These are phyloP conservation scores for Prorops nasuta DNA, from an alignment of 1,140 invertebrate species.

Conservation along the genomic window DNA sequence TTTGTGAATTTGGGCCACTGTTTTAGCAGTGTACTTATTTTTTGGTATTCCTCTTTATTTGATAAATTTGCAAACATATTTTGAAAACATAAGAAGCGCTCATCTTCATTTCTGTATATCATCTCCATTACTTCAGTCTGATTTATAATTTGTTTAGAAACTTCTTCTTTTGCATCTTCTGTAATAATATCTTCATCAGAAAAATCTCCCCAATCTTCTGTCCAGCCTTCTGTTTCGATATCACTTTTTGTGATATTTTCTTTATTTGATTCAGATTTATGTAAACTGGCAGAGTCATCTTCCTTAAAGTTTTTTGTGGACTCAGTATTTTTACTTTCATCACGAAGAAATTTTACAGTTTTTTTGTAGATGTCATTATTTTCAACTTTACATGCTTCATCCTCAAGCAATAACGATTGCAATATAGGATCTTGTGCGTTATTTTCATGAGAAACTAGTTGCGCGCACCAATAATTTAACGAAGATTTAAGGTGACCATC, in stretches of 20 bases:
- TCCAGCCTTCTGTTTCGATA: constrained; percentile 31
- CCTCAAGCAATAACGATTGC: not conserved
- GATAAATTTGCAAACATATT: constrained; percentile 29
- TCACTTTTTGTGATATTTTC: constrained; percentile 7
- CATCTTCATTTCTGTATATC: constrained; percentile 34
- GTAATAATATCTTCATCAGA: constrained; percentile 28
- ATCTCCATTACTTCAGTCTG: not conserved
- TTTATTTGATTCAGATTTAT: constrained; percentile 5
- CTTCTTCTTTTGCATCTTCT: constrained; percentile 7
- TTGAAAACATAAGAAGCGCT: constrained; percentile 37
- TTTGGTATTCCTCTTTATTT: constrained; percentile 32
- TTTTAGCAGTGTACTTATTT: constrained; percentile 35
- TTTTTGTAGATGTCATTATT: not conserved
- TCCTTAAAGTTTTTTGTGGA: not conserved
- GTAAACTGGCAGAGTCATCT: constrained; percentile 8
- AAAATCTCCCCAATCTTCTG: constrained; percentile 41
- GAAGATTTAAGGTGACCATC: constrained; percentile 20
- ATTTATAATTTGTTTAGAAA: not conserved
- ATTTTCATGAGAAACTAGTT: constrained; percentile 9
- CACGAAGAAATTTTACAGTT: not conserved
- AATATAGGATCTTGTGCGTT: constrained; percentile 8
- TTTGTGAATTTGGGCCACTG: constrained; percentile 38
- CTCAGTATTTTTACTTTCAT: not conserved
- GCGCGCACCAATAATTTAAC: constrained; percentile 25
- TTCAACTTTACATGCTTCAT: not conserved